Conservation (phyloP, 1,140 invertebrate genomes). For the Drosophila mauritiana region DNA sequence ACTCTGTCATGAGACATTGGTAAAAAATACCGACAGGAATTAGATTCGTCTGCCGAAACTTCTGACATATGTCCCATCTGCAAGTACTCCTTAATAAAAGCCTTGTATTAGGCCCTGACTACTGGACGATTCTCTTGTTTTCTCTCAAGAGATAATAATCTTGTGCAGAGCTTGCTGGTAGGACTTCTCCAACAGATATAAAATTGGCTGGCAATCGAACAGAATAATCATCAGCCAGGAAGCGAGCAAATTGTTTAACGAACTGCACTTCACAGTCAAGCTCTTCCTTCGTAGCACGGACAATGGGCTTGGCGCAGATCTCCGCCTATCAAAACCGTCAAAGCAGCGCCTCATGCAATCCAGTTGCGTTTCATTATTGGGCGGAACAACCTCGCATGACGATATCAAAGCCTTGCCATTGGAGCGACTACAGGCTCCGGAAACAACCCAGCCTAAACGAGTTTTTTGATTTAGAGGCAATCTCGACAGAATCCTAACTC, state of each 20-base stretch:
- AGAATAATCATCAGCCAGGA: neutral
- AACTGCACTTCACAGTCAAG: conserved; percentile 2
- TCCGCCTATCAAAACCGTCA: neutral
- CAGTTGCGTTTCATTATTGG: neutral
- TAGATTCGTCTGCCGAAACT: too few relatives aligned
- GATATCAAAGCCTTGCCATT: neutral
- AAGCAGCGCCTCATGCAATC: neutral
- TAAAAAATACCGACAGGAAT: too few relatives aligned
- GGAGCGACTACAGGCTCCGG: neutral
- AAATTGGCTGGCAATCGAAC: neutral
- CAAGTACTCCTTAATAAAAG: too few relatives aligned
- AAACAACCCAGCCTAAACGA: neutral
- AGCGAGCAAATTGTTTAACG: neutral
- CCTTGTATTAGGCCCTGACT: too few relatives aligned
- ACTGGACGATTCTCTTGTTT: too few relatives aligned
- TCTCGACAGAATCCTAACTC: neutral
- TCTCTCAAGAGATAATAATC: neutral
- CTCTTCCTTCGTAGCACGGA: neutral
- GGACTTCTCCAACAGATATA: neutral
- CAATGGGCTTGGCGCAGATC: neutral
- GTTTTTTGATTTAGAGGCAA: neutral
- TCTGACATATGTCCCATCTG: too few relatives aligned
- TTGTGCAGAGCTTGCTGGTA: conserved; percentile 2
- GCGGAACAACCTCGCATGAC: too few relatives aligned
- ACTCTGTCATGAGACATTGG: too few relatives aligned